Base-by-base conservation (phyloP, 2,888 invertebrate species). In the Melanotus villosus region DNA sequence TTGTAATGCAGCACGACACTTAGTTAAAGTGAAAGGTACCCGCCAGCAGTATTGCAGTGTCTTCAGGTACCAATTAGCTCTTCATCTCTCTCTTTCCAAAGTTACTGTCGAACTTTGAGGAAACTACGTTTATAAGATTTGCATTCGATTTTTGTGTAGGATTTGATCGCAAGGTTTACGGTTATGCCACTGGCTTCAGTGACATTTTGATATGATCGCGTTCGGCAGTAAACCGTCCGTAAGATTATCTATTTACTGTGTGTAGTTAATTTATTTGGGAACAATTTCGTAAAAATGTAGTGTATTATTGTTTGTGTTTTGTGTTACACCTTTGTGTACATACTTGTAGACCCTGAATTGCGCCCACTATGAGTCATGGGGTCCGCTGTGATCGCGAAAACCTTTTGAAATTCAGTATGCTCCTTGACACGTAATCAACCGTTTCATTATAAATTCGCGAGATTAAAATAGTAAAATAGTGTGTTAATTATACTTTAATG, bases 111-210 rank as follows among this genome's bases (percentile, higher is more conserved):
- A 34, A 23, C 19, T 19, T 36, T 30, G 19, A 23, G 26, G 32
- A 21, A 23, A 21, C 34, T 50, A 50, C 60, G 60, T 60, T 30
- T 50, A 50, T 32, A 16, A 60, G 19, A n/a, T 60, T 19, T 50
- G 34, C 19, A 47, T 23, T 43, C 47, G 16, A 34, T 47, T 60
- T 60, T 47, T 60, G 60, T 60, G 60, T 60, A 47, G 60, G 60
- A 60, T 50, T 60, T 50, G 47, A 60, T 60, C 19, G 60, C 60
- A 60, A 60, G 60, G 60, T 60, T 60, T 60, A 60, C 60, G 60
- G 60, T 60, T 60, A 60, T 60, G 60, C 47, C 60, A 50, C 47
- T 34, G 47, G 47, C 47, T 60, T 60, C 60, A 60, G 60, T 60
- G 47, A 60, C 60, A 50, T 60, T 34, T 60, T 60, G 60, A 60